These are phyloP conservation scores for Protaetia brevitarsis DNA, from an alignment of 1,140 invertebrate species.

Conservation along the genomic window DNA sequence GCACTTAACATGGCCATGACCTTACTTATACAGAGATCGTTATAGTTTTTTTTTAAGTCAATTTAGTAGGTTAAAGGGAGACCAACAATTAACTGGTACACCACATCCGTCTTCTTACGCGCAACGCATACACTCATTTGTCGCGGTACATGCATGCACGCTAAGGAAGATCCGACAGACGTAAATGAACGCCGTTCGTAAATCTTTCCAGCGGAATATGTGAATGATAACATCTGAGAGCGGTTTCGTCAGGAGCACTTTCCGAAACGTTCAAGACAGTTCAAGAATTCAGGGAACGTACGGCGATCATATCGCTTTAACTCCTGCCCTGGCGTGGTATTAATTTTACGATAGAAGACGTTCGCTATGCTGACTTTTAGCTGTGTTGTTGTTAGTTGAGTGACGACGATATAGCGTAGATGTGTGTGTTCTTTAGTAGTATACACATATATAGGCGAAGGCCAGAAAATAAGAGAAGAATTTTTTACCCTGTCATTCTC, in stretches of 20 bases:
- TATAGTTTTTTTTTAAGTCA: too few species aligned
- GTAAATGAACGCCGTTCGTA: neutral
- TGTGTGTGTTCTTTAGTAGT: too few species aligned
- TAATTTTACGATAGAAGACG: neutral
- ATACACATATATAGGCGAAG: neutral
- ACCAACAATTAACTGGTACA: too few species aligned
- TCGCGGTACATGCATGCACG: too few species aligned
- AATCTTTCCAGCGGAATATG: neutral
- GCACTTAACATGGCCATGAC: too few species aligned
- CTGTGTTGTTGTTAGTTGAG: too few species aligned
- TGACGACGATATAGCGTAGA: neutral
- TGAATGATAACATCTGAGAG: neutral
- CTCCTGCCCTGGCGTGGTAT: neutral
- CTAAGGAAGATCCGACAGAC: neutral
- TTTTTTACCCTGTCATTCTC: constrained; percentile 17
- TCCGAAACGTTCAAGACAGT: neutral
- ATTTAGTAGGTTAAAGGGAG: too few species aligned
- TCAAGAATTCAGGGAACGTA: constrained; percentile 7
- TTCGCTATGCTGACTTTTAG: neutral
- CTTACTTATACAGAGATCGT: too few species aligned
- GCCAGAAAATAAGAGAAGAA: constrained; percentile 12
- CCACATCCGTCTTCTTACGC: too few species aligned
- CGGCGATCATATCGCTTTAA: neutral
- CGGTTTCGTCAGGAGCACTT: neutral
- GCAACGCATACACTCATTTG: too few species aligned